Conservation (phyloP, 1,140 invertebrate species). For the Pararge aegeria region DNA sequence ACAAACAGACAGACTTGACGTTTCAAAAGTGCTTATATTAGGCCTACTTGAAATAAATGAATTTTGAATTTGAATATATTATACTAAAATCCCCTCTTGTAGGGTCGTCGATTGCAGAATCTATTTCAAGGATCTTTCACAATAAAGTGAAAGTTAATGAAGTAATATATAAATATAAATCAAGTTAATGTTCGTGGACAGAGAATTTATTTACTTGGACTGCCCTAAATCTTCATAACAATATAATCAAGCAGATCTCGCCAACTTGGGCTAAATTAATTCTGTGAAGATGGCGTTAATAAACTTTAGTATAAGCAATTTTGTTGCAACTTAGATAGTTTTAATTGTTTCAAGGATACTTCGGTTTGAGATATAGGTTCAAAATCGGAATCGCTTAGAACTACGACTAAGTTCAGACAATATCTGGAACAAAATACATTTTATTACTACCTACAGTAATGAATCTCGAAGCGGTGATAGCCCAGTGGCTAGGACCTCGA, state of each 20-base stretch:
- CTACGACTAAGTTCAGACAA: too few relatives aligned
- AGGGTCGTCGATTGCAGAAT: not conserved
- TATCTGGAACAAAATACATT: too few relatives aligned
- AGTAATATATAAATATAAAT: too few relatives aligned
- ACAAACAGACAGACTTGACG: too few relatives aligned
- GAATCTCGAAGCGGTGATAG: too few relatives aligned
- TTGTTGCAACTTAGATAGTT: not conserved
- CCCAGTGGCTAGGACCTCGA: too few relatives aligned
- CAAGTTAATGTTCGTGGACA: conserved; percentile 4
- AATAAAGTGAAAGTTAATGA: not conserved
- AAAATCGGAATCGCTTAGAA: too few relatives aligned
- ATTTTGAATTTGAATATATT: too few relatives aligned
- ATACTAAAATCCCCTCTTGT: too few relatives aligned
- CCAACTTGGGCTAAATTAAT: conserved; percentile 4
- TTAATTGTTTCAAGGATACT: not conserved
- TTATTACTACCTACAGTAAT: too few relatives aligned
- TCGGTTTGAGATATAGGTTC: not conserved
- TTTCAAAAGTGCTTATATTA: too few relatives aligned
- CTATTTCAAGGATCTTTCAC: not conserved
- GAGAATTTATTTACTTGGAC: not conserved
- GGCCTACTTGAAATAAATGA: too few relatives aligned
- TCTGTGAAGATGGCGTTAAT: not conserved
- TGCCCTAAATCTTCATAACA: conserved; percentile 6
- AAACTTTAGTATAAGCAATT: not conserved
- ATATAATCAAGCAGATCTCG: not conserved